Evolutionary conservation across 2,888 invertebrate genomes (phyloP), one percentile per base, ranked within the genome.

Genomic region (Ryuthela nishihirai): DNA sequence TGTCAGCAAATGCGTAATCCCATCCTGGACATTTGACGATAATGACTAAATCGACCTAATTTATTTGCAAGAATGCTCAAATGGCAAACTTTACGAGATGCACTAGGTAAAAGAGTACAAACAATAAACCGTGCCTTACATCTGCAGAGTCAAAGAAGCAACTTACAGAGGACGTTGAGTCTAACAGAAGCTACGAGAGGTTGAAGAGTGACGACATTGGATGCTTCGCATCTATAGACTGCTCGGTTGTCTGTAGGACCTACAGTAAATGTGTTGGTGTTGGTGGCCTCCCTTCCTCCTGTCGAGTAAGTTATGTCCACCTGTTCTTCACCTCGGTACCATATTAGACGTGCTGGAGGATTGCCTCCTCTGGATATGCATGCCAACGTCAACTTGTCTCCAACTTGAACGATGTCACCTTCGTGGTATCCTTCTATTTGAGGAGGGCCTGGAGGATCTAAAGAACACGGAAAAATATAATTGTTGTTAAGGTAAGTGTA

Each of bases 291-390:
- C 64, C 84, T 83, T 85, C 76, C 94, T 89, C 0, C 92, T 91
- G 17, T 89, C 82, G 15, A 88, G 81, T 89, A 91, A 4, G 88
- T 85, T 82, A 87, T 88, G 36, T 88, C 81, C 44, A 91, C 86
- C 72, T 88, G 87, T 67, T 87, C 87, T 20, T 88, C 87, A 72
- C 94, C 93, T 74, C 90, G 87, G 78, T 88, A 95, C 95, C 95
- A 95, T 67, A 90, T 85, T 41, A 95, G 82, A 72, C 91, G 88
- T 0, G 97, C 94, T 4, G 92, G 87, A 2, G 99, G 99, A 78
- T 99, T 99, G 0, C 98, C 99, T 3, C 97, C 95, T 21, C 88
- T 81, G 61, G 95, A 93, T 53, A 87, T 81, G 78, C 99, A 99
- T 62, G 85, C 83, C 68, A 97, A 80, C 70, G 88, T 89, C n/a